Percentiles rank a stretch among this genome's conserved stretches.
Evolutionary conservation across 2,113 vertebrate genomes (phyloP).

Genomic region (Mirounga angustirostris): DNA sequence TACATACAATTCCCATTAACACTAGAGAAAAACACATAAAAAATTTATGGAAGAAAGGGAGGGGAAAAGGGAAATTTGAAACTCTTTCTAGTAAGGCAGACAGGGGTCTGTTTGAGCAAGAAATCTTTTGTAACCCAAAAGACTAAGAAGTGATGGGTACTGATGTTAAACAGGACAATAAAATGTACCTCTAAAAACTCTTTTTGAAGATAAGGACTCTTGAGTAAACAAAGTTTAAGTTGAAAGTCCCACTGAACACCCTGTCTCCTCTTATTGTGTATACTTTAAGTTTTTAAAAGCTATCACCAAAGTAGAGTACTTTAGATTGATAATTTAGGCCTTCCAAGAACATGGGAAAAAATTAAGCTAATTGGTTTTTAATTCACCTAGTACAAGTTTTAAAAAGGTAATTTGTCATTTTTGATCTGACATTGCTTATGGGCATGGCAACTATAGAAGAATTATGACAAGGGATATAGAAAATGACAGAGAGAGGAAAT

Average conservation of each 20-base stretch:
- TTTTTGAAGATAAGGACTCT: conserved; percentile 51
- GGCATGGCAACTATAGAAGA: conserved; percentile 80
- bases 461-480: conserved; percentile 79
- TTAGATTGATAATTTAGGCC: conserved; percentile 84
- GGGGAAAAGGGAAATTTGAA: conserved; percentile 14
- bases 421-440: conserved; percentile 84
- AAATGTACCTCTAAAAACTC: conserved; percentile 50
- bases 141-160: background rate
- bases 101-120: conserved; percentile 50
- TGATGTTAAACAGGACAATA: conserved; percentile 29
- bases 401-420: conserved; percentile 87
- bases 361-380: conserved; percentile 88
- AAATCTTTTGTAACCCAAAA: background rate
- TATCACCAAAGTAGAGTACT: conserved; percentile 67
- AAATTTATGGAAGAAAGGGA: conserved; percentile 41
- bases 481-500: conserved; percentile 87
- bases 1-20: background rate
- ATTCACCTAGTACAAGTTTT: conserved; percentile 83
- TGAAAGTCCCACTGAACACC: conserved; percentile 55
- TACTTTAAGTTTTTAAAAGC: conserved; percentile 72
- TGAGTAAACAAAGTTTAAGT: conserved; percentile 48
- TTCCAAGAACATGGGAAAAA: conserved; percentile 78
- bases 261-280: conserved; percentile 44
- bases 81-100: conserved; percentile 3
- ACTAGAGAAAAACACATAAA: conserved; percentile 42